A percentile compares a stretch with the other conserved stretches of the same genome.
phyloP scores from a whole-genome alignment of 2,888 invertebrate genomes.

The Agriopis leucophaearia region DNA sequence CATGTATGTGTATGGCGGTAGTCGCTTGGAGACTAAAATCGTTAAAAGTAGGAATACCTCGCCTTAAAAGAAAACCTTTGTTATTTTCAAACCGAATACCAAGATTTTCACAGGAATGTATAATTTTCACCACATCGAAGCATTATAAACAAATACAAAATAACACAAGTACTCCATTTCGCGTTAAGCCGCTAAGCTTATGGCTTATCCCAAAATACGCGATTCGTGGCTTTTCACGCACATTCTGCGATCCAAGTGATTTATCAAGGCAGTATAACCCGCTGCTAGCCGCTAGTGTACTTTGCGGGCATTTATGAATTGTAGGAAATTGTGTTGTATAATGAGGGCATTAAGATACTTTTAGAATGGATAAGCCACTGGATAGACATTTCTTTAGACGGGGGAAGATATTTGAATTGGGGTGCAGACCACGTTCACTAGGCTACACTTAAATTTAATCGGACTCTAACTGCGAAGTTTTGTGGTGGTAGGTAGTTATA shows the following conservation, averaged over 20 bases:
- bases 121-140: not conserved
- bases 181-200: conserved; percentile 31
- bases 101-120: too few relatives aligned
- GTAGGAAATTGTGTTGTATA: conserved; percentile 8
- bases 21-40: too few relatives aligned
- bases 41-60: too few relatives aligned
- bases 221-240: conserved; percentile 77
- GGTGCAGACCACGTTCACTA: too few relatives aligned
- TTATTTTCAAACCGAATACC: too few relatives aligned
- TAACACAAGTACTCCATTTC: not conserved
- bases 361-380: not conserved
- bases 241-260: conserved; percentile 84
- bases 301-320: conserved; percentile 9
- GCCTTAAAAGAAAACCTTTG: too few relatives aligned
- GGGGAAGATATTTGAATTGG: too few relatives aligned
- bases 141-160: not conserved
- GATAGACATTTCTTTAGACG: not conserved
- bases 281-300: conserved; percentile 32
- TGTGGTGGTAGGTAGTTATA: too few relatives aligned
- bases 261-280: conserved; percentile 74
- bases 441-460: too few relatives aligned
- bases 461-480: too few relatives aligned
- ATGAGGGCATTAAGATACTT: conserved; percentile 5
- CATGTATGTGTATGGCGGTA: too few relatives aligned
- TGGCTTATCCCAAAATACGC: conserved; percentile 42